A percentile compares a stretch with the other conserved stretches of the same genome.
phyloP scores from a whole-genome alignment of 2,888 invertebrate species.

The Dicranocentrus wangi region DNA sequence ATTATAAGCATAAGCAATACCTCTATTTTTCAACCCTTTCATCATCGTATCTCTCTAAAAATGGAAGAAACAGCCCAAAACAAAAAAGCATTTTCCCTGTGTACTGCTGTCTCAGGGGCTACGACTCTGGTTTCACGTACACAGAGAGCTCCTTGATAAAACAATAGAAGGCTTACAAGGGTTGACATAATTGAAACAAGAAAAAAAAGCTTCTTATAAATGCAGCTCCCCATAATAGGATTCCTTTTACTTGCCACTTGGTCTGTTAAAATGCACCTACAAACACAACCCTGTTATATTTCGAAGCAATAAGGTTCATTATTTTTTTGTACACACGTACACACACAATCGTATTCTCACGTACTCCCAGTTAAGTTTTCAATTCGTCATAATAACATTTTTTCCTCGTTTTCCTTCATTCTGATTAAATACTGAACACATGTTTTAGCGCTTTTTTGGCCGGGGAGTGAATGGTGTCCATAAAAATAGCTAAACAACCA shows the following conservation, averaged over 20 bases:
- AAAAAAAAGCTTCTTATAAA: not conserved
- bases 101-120: too few species aligned
- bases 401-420: not conserved
- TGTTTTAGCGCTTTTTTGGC: too few species aligned
- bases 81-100: too few species aligned
- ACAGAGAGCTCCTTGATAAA: not conserved
- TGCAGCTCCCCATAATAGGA: constrained; percentile 1
- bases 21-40: too few species aligned
- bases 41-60: too few species aligned
- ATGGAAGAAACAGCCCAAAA: too few species aligned
- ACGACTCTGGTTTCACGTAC: not conserved
- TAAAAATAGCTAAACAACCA: too few species aligned
- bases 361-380: constrained; percentile 13
- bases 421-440: too few species aligned
- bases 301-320: constrained; percentile 28
- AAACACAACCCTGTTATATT: constrained; percentile 9
- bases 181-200: constrained; percentile 46
- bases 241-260: not conserved
- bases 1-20: too few species aligned
- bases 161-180: constrained; percentile 13
- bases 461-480: too few species aligned
- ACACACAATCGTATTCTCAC: constrained; percentile 25
- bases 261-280: not conserved
- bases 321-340: not conserved
- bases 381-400: too few species aligned